Evolutionary conservation across 2,797 vertebrate genomes (phyloP).

Genomic region (Myotis planiceps): DNA sequence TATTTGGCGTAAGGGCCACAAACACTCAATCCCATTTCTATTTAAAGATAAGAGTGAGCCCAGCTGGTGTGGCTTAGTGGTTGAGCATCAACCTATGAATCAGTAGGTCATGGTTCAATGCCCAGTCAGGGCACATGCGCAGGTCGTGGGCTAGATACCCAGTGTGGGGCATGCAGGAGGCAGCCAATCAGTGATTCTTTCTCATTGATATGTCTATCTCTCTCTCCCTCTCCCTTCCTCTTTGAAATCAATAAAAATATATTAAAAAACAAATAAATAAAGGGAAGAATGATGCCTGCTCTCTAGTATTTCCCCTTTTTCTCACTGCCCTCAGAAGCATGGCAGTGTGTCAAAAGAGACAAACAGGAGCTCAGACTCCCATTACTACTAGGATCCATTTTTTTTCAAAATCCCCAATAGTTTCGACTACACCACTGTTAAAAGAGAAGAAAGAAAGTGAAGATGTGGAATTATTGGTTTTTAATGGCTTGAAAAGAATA

Average conservation of each 20-base stretch:
- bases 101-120: no score
- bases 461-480: background rate
- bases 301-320: background rate
- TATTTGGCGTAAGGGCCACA: background rate
- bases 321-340: background rate
- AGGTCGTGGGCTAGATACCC: no score
- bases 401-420: background rate
- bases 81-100: no score
- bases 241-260: no score
- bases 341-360: background rate
- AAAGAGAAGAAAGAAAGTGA: background rate
- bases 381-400: background rate
- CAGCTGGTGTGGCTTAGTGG: no score
- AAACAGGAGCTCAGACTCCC: background rate
- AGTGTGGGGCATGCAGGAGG: no score
- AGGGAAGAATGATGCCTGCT: background rate
- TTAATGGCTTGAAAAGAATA: background rate
- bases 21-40: background rate
- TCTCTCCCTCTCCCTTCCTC: no score
- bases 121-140: no score
- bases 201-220: no score
- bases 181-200: no score
- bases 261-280: no score
- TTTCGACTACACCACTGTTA: background rate
- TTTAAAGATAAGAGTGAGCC: background rate